A percentile compares a stretch with the other conserved stretches of the same genome.
Conservation (phyloP, 2,888 invertebrate species). For the Osedax frankpressi region DNA sequence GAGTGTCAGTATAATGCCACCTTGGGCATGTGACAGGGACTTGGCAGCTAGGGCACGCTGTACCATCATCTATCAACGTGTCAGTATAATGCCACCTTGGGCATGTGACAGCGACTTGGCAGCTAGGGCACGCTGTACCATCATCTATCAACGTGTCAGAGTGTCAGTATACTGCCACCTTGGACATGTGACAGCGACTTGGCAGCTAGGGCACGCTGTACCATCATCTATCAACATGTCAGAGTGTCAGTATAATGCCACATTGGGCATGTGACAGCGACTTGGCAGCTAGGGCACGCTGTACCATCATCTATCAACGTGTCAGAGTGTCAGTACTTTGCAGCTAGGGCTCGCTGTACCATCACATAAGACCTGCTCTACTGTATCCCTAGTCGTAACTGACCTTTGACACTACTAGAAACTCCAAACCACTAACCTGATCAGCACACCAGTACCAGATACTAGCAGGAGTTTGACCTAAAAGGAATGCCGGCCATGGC, state of each 20-base stretch:
- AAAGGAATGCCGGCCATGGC: slow-evolving; percentile 50
- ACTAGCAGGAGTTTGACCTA: slow-evolving; percentile 50
- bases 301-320: slow-evolving; percentile 49
- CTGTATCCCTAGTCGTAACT: no score
- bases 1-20: no score
- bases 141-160: no score
- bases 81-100: slow-evolving; percentile 49
- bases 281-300: slow-evolving; percentile 49
- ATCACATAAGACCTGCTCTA: slow-evolving; percentile 21
- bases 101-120: slow-evolving; percentile 50
- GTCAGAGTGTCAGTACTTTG: no score
- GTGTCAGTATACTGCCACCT: no score
- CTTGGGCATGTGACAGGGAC: slow-evolving; percentile 50
- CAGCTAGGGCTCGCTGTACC: slow-evolving; percentile 25
- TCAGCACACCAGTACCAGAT: slow-evolving; percentile 50
- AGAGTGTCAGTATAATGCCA: no score
- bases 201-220: slow-evolving; percentile 50
- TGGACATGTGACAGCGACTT: slow-evolving; percentile 50
- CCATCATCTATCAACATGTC: slow-evolving; percentile 47
- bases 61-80: slow-evolving; percentile 48
- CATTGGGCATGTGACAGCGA: slow-evolving; percentile 50
- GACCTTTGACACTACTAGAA: neutral
- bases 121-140: slow-evolving; percentile 50
- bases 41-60: slow-evolving; percentile 50
- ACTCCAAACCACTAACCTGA: slow-evolving; percentile 40